phyloP scores from a whole-genome alignment of 2,888 invertebrate species.

The Parnassius glacialis region DNA sequence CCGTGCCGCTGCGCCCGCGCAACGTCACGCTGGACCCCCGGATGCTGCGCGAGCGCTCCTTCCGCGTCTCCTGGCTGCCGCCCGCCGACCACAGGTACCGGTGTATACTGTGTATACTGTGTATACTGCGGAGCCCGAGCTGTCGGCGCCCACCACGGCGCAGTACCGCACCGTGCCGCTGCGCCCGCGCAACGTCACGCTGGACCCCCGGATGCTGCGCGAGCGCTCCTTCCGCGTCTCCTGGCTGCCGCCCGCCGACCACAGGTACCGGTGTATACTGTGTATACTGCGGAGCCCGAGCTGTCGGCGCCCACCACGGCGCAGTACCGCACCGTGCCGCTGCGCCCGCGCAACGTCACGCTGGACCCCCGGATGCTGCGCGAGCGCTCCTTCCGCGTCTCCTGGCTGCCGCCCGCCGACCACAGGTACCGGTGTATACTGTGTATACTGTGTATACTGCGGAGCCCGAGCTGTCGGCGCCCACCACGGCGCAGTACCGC shows the following conservation, averaged over 20 bases:
- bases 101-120: too few species aligned
- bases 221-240: too few species aligned
- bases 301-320: constrained; percentile 95
- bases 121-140: background rate
- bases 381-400: too few species aligned
- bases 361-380: too few species aligned
- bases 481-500: constrained; percentile 95
- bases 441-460: constrained; percentile 86
- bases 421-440: constrained; percentile 80
- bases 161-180: constrained; percentile 82
- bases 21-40: constrained; percentile 90
- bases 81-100: constrained; percentile 86
- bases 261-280: too few species aligned
- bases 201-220: too few species aligned
- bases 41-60: constrained; percentile 87
- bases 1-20: constrained; percentile 92
- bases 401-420: too few species aligned
- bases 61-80: constrained; percentile 92
- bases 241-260: too few species aligned
- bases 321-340: constrained; percentile 95
- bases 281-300: constrained; percentile 85
- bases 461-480: constrained; percentile 94
- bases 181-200: constrained; percentile 94
- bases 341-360: constrained; percentile 95
- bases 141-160: constrained; percentile 44